A percentile compares a stretch with the other conserved stretches of the same genome.
Conservation (phyloP, 64 coral and sea anemone species). For the Pocillopora damicornis region DNA sequence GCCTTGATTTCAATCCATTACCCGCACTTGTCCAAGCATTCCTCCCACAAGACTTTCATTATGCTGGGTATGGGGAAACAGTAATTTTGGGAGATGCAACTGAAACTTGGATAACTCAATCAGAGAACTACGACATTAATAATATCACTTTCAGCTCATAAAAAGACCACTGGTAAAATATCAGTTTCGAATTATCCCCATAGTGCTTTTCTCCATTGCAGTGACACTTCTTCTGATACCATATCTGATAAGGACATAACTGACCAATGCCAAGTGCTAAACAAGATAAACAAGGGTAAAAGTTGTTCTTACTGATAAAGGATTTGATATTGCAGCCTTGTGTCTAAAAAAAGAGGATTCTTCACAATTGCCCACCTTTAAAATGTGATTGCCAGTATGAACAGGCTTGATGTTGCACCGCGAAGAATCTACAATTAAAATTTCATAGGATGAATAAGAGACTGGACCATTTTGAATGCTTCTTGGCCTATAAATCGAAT, state of each 20-base stretch:
- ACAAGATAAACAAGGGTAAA: conserved; percentile 32
- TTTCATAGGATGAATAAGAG: conserved; percentile 50
- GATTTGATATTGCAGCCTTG: conserved; percentile 43
- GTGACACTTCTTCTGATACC: conserved; percentile 44
- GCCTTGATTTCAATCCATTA: conserved; percentile 36
- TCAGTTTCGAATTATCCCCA: conserved; percentile 40
- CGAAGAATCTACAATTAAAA: conserved; percentile 57
- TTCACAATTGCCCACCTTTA: conserved; percentile 45
- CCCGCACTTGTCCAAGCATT: conserved; percentile 34
- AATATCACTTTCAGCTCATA: conserved; percentile 58
- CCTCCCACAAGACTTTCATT: conserved; percentile 24
- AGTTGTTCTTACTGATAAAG: conserved; percentile 40
- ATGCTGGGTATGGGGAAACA: conserved; percentile 48
- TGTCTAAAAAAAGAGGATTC: conserved; percentile 37
- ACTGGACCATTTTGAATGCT: conserved; percentile 50
- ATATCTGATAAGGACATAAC: conserved; percentile 48
- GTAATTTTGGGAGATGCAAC: conserved; percentile 28
- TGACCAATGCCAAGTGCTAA: conserved; percentile 43
- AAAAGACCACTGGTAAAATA: conserved; percentile 44
- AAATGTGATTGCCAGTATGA: conserved; percentile 52
- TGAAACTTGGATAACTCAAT: conserved; percentile 50
- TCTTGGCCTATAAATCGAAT: no score
- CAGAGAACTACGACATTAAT: conserved; percentile 50
- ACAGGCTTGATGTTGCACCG: conserved; percentile 38
- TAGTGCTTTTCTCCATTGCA: conserved; percentile 27